These are phyloP conservation scores for Yasuhikotakia modesta DNA, from an alignment of 2,797 vertebrate genomes.

Conservation along the genomic window DNA sequence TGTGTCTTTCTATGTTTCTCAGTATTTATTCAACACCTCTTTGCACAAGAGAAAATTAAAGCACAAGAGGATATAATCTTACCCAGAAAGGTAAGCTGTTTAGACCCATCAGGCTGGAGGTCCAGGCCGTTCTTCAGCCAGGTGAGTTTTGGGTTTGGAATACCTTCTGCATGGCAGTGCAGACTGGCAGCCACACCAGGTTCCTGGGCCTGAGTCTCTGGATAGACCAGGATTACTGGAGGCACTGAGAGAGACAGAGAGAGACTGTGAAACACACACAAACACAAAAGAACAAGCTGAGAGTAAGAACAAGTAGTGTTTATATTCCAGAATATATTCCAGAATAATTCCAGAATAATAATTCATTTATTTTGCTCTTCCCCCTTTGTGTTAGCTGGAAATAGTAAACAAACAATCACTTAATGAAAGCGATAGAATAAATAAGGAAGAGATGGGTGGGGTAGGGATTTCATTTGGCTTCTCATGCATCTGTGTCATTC, in stretches of 20 bases:
- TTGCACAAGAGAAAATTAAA: too few species aligned
- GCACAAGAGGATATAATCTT: constrained; percentile 57
- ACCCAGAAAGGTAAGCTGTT: constrained; percentile 90
- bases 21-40: neutral
- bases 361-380: neutral
- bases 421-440: neutral
- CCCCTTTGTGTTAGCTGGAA: constrained; percentile 3
- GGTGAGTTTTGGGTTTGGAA: constrained; percentile 88
- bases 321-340: neutral
- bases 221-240: constrained; percentile 94
- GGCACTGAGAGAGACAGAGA: constrained; percentile 80
- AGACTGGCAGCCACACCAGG: constrained; percentile 90
- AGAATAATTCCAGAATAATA: constrained; percentile 12
- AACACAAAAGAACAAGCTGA: neutral
- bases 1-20: neutral
- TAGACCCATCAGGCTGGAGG: constrained; percentile 82
- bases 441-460: neutral
- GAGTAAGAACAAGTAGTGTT: neutral
- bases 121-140: constrained; percentile 97
- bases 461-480: constrained; percentile 20
- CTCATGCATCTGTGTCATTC: constrained; percentile 46
- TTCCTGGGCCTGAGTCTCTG: constrained; percentile 94
- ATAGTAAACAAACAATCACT: neutral
- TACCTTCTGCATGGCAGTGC: constrained; percentile 90
- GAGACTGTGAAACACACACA: constrained; percentile 36